phyloP scores from a whole-genome alignment of 2,888 invertebrate genomes.

The Calephelis perditalis region DNA sequence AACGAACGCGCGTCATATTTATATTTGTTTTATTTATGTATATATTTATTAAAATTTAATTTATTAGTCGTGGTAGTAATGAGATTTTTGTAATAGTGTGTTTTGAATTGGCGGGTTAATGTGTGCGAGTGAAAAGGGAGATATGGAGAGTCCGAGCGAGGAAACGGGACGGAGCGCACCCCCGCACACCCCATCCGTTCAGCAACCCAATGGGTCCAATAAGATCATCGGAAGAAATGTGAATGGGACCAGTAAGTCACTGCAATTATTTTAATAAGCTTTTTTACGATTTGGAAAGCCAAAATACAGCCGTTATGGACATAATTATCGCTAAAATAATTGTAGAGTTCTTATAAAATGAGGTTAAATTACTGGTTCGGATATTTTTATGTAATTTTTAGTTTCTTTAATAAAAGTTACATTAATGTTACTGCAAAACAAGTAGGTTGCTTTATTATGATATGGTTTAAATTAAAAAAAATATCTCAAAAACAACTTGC shows the following conservation, averaged over 20 bases:
- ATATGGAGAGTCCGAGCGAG: conserved; percentile 72
- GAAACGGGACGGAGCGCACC: conserved; percentile 67
- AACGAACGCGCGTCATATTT: conserved; percentile 21
- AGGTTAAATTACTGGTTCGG: neutral
- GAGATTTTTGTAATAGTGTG: conserved; percentile 47
- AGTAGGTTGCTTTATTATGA: too few relatives aligned
- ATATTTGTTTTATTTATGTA: conserved; percentile 21
- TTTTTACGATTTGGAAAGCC: conserved; percentile 18
- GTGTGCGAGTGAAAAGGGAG: conserved; percentile 69
- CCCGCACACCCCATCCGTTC: conserved; percentile 65
- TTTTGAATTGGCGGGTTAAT: conserved; percentile 67
- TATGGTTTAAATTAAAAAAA: too few relatives aligned
- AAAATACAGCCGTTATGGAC: conserved; percentile 6
- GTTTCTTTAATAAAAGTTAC: neutral
- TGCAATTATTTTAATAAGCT: conserved; percentile 33
- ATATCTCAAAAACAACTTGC: too few relatives aligned
- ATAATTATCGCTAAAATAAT: conserved; percentile 14
- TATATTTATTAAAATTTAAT: conserved; percentile 25
- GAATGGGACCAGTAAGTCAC: conserved; percentile 81
- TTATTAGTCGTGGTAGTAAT: conserved; percentile 27
- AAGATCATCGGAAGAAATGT: conserved; percentile 81
- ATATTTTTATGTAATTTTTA: neutral
- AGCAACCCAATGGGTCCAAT: conserved; percentile 72
- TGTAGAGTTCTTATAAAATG: conserved; percentile 13
- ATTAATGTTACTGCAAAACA: neutral